Base-by-base conservation (phyloP, 2,888 invertebrate genomes). In the Elysia crispata region DNA sequence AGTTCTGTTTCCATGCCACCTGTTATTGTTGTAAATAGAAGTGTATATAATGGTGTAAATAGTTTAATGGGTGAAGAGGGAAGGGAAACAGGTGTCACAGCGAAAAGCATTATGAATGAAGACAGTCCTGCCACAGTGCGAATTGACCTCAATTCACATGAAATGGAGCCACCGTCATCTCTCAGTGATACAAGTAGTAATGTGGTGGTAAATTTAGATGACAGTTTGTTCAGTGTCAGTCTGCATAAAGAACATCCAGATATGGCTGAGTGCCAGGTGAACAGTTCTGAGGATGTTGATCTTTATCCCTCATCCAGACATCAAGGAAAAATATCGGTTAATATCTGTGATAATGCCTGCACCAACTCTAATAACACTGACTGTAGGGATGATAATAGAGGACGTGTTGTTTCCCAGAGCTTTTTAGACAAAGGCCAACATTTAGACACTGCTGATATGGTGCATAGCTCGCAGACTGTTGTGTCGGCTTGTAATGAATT, bases 251-350 rank as follows among this genome's bases (percentile, higher is more conserved):
- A 41, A 11, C n/a, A 33, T 70, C 28, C 60, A 15, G 74, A 74
- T 15, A 28, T 41, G 6, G 60, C 60, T 20, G 83, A 83, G 13
- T 83, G 83, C 66, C 83, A 80, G 54, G 83, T 83, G 57, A 83
- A 83, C 57, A 83, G 83, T 76, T 83, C 83, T 15, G 81, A 80
- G 50, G 83, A 83, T 72, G 72, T 76, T 28, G 54, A 50, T 66
- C 67, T 31, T 18, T 41, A 62, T 13, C 13, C 72, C 72, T 74
- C 79, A 33, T 73, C 73, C 54, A n/a, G 33, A 33, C 50, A 50
- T 49, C 60, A 5, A 28, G 66, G 33, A 13, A 66, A 41, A 33
- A 54, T 49, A 49, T 54, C 57, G n/a, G 23, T 60, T 75, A 74
- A 75, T 18, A 67, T 79, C 74, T 79, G 79, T 79, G 79, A 79